Evolutionary conservation across 2,888 invertebrate species (phyloP), one percentile per base, ranked within the genome.

Genomic region (Drosophila prolongata): DNA sequence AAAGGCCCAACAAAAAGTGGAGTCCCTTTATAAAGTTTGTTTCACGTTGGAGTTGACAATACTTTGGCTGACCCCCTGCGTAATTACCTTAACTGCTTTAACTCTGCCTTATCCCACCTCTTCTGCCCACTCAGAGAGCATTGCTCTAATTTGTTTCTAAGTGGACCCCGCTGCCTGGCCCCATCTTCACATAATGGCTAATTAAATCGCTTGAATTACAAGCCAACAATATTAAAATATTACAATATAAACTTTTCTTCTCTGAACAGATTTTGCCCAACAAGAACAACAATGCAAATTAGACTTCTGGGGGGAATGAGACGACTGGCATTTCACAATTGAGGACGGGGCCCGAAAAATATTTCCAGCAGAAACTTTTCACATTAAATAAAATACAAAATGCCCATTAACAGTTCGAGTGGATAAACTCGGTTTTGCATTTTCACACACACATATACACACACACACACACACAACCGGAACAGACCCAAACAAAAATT

Each of bases 321-420:
- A 6, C 37, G 19, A 47, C 9, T 19, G 40, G 30, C 43, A 37
- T 38, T 53, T 47, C 49, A 65, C 73, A 76, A 78, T 73, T 57
- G 77, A 69, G 73, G 67, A 71, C 52, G 62, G 56, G 69, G 50
- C 75, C 74, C 68, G n/a, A 37, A 71, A 82, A 80, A 87, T 86
- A 76, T 86, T 76, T 83, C 73, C 68, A 86, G 62, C 83, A 74
- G 65, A 89, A 86, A 87, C 83, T 89, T 87, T 87, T 87, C 89
- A 87, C 89, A 87, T 87, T 87, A 89, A 87, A 89, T 89, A 89
- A 87, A 86, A 88, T 89, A 87, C 89, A 86, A 87, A 89, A 89
- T 88, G 80, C 83, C 89, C 89, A 87, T 87, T 87, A 87, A 87
- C 89, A 89, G 89, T 87, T 87, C 86, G 80, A 87, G 86, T 89